Conservation (phyloP, 2,888 invertebrate species). For the Xestia ashworthii region DNA sequence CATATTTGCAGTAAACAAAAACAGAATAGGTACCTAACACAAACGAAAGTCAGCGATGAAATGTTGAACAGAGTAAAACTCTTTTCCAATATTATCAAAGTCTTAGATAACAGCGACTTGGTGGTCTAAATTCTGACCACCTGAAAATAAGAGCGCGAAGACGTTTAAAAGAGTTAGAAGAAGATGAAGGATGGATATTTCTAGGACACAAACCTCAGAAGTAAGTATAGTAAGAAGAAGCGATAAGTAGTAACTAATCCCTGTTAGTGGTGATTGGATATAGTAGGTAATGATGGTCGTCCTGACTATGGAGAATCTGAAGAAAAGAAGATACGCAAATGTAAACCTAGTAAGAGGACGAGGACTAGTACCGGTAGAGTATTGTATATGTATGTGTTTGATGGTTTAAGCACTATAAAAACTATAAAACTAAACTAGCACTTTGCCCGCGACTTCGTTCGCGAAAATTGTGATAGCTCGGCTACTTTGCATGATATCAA, state of each 20-base stretch:
- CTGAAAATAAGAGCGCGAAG: neutral
- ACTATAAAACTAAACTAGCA: neutral
- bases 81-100: neutral
- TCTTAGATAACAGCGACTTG: neutral
- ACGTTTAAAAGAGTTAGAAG: neutral
- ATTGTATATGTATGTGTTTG: neutral
- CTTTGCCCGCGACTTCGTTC: too few species aligned
- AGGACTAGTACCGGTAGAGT: too few species aligned
- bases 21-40: slow-evolving; percentile 9
- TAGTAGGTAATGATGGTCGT: neutral
- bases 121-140: neutral
- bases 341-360: neutral
- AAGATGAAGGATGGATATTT: neutral
- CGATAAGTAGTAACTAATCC: too few species aligned
- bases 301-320: neutral
- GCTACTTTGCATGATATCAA: too few species aligned
- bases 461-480: too few species aligned
- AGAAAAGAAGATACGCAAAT: neutral
- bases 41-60: slow-evolving; percentile 9
- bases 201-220: neutral
- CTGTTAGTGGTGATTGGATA: slow-evolving; percentile 17
- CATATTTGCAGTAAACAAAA: slow-evolving; percentile 10
- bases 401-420: neutral
- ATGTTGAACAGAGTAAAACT: neutral
- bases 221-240: neutral